Evolutionary conservation across 2,797 vertebrate species (phyloP).

Genomic region (Cheirogaleus major): DNA sequence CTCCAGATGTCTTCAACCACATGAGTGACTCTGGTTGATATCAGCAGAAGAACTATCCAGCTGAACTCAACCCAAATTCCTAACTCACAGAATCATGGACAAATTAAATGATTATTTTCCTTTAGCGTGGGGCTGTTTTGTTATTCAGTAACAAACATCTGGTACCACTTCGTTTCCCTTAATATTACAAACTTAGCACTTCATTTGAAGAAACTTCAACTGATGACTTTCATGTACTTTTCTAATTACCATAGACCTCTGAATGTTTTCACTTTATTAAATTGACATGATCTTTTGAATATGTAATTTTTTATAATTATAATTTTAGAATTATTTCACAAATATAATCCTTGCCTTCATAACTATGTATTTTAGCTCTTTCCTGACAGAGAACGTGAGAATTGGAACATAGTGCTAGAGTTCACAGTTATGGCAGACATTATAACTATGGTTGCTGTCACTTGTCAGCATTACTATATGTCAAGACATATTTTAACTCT

Average conservation of each 20-base stretch:
- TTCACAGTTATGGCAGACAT: background rate
- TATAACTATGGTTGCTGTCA: background rate
- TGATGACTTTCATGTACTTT: background rate
- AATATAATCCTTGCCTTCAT: background rate
- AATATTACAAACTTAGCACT: background rate
- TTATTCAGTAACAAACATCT: background rate
- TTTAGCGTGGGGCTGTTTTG: background rate
- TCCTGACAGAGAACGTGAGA: background rate
- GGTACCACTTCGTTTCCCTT: background rate
- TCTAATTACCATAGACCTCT: background rate
- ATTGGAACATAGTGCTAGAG: background rate
- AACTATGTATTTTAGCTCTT: background rate
- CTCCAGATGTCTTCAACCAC: background rate
- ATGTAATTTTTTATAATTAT: background rate
- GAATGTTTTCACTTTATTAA: background rate
- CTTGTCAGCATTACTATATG: background rate
- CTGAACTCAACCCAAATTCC: background rate
- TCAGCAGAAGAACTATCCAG: background rate
- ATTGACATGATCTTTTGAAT: background rate
- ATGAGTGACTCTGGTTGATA: background rate
- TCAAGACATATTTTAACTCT: background rate
- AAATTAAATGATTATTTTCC: background rate
- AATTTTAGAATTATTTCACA: constrained; percentile 23
- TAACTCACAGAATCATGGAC: background rate
- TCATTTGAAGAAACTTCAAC: background rate